Evolutionary conservation across 2,113 vertebrate species (phyloP).

Genomic region (Callipepla californica): DNA sequence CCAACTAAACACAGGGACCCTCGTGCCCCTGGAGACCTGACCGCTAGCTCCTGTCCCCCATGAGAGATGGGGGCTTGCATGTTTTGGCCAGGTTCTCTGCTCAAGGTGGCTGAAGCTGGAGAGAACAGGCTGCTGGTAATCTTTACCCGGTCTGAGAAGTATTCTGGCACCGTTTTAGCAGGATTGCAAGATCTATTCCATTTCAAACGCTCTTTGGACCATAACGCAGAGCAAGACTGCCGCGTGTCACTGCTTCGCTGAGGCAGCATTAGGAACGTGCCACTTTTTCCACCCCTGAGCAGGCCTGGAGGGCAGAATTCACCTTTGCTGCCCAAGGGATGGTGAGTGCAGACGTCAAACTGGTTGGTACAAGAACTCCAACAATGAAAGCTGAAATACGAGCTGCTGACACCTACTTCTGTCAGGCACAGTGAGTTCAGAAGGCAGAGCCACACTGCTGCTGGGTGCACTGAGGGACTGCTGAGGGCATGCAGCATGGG

Average conservation of each 20-base stretch:
- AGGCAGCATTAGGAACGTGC: background rate
- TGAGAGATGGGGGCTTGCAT: background rate
- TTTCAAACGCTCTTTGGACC: background rate
- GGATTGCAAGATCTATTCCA: conserved; percentile 26
- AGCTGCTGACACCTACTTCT: conserved; percentile 13
- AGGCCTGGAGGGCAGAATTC: background rate
- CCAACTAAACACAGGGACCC: background rate
- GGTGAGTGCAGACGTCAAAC: background rate
- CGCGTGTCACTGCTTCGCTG: background rate
- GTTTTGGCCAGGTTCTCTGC: background rate
- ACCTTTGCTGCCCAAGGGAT: background rate
- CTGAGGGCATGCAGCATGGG: background rate
- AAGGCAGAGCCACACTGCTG: background rate
- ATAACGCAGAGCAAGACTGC: background rate
- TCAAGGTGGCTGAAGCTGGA: background rate
- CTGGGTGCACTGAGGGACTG: background rate
- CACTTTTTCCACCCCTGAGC: background rate
- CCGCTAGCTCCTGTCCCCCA: background rate
- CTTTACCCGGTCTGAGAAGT: background rate
- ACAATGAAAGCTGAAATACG: background rate
- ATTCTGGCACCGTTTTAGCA: background rate
- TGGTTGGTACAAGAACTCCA: background rate
- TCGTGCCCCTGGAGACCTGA: background rate
- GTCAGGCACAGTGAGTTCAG: background rate
- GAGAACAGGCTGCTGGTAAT: background rate